These are phyloP conservation scores for Abscondita cerata DNA, from an alignment of 2,888 invertebrate species.

Conservation along the genomic window DNA sequence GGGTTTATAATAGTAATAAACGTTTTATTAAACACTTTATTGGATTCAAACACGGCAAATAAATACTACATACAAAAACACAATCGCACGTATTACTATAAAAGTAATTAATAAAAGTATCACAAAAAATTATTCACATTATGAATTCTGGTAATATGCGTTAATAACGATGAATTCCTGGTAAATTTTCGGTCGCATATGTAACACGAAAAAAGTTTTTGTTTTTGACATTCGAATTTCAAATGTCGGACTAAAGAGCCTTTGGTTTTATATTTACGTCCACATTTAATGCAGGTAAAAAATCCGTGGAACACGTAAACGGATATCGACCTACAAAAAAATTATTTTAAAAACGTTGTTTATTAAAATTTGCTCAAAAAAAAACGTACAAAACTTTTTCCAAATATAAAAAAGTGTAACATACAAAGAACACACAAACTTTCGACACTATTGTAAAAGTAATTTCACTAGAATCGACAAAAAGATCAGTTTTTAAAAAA, in stretches of 20 bases:
- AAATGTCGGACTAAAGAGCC: slow-evolving; percentile 59
- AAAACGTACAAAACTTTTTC: too few species aligned
- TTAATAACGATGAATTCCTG: slow-evolving; percentile 12
- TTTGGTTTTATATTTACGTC: slow-evolving; percentile 49
- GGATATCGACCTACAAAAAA: slow-evolving; percentile 13
- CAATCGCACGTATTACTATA: too few species aligned
- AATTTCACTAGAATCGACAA: too few species aligned
- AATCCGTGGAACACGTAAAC: slow-evolving; percentile 1
- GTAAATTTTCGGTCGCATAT: slow-evolving; percentile 20
- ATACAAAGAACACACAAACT: too few species aligned
- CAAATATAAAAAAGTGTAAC: too few species aligned
- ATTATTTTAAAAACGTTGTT: too few species aligned
- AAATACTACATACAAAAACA: too few species aligned
- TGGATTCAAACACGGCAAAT: background rate
- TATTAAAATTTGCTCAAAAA: too few species aligned
- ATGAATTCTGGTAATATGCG: slow-evolving; percentile 15
- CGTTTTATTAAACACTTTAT: background rate
- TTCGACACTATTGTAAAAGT: too few species aligned
- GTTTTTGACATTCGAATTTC: slow-evolving; percentile 60
- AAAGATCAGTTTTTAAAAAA: too few species aligned
- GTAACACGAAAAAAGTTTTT: slow-evolving; percentile 18
- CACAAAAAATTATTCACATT: background rate
- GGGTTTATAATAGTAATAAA: too few species aligned
- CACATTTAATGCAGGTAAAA: slow-evolving; percentile 50
- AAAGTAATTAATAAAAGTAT: too few species aligned